These are phyloP conservation scores for Mycalesis mineus DNA, from an alignment of 2,888 invertebrate genomes.

Conservation along the genomic window DNA sequence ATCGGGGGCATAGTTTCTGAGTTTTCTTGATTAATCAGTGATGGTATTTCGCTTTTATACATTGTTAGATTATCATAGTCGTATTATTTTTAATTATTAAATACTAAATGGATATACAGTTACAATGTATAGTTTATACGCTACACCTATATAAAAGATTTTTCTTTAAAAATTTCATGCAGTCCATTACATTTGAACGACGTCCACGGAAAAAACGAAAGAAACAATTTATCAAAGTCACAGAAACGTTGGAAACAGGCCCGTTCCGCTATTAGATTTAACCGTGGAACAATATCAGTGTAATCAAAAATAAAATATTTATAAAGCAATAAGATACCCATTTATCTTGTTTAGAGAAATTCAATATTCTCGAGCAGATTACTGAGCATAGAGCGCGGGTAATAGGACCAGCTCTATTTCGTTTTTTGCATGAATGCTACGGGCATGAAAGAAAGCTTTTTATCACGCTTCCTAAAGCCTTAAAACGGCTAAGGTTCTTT, in stretches of 20 bases:
- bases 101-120: not conserved
- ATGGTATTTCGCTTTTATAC: no score
- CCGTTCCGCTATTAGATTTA: not conserved
- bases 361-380: not conserved
- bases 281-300: not conserved
- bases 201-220: not conserved
- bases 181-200: not conserved
- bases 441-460: no score
- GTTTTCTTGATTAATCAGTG: no score
- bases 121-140: not conserved
- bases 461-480: no score
- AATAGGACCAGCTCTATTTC: not conserved
- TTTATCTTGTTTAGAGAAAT: not conserved
- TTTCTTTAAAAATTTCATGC: not conserved
- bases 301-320: not conserved
- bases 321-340: not conserved
- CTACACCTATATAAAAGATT: not conserved
- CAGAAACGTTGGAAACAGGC: not conserved
- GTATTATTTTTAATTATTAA: no score
- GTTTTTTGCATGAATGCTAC: not conserved
- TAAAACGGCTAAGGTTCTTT: no score
- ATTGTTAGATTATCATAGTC: no score
- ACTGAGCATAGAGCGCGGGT: not conserved
- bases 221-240: slow-evolving; percentile 2
- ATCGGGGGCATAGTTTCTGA: no score